A percentile compares a stretch with the other conserved stretches of the same genome.
Conservation (phyloP, 2,113 vertebrate species). For the Siniperca knerii region DNA sequence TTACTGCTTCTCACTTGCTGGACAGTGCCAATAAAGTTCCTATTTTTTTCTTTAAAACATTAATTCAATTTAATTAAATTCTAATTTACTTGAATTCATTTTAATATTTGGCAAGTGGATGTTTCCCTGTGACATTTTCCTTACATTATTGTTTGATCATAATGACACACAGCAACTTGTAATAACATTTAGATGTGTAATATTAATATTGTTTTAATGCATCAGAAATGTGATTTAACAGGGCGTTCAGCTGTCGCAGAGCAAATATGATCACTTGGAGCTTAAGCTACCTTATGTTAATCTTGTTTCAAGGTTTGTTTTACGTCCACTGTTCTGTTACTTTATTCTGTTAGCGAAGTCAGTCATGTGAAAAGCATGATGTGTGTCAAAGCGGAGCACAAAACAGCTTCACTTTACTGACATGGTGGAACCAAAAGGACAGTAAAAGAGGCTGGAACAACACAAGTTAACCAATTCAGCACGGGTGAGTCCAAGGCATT, state of each 20-base stretch:
- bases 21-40: not conserved
- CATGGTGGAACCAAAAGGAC: slow-evolving; percentile 58
- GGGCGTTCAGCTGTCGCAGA: not conserved
- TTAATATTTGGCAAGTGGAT: too few species aligned
- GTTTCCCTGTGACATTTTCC: not conserved
- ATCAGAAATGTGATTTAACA: slow-evolving; percentile 6
- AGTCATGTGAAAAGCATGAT: slow-evolving; percentile 57
- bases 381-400: slow-evolving; percentile 54
- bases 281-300: slow-evolving; percentile 30
- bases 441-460: slow-evolving; percentile 58
- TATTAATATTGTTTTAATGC: not conserved
- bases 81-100: too few species aligned
- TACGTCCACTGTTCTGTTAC: slow-evolving; percentile 34
- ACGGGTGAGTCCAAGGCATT: slow-evolving; percentile 24
- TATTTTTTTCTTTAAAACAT: not conserved
- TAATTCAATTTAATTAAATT: slow-evolving; percentile 16
- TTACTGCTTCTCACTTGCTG: not conserved
- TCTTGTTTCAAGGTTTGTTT: slow-evolving; percentile 58
- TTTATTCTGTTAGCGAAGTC: slow-evolving; percentile 46
- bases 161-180: not conserved
- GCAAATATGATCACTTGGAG: not conserved
- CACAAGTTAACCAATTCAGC: slow-evolving; percentile 57
- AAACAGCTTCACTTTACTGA: slow-evolving; percentile 32
- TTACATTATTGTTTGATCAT: not conserved
- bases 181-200: not conserved